Evolutionary conservation across 2,888 invertebrate genomes (phyloP).

Genomic region (Acleris laterana): DNA sequence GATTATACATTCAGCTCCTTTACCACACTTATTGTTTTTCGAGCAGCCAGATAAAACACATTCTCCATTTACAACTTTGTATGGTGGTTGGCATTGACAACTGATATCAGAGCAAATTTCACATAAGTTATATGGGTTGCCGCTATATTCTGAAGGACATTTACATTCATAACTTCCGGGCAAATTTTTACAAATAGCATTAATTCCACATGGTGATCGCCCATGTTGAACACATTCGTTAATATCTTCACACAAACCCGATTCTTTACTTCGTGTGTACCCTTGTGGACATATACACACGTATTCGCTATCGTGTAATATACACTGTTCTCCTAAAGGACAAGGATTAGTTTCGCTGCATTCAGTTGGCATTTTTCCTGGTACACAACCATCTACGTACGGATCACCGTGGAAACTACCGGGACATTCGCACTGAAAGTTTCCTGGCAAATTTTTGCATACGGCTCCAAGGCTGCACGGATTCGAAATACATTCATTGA

Average conservation of each 20-base stretch:
- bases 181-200: constrained; percentile 95
- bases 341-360: constrained; percentile 92
- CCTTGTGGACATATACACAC: constrained; percentile 96
- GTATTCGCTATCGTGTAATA: constrained; percentile 90
- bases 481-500: constrained; percentile 92
- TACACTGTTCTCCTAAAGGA: constrained; percentile 93
- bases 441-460: constrained; percentile 94
- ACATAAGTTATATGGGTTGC: constrained; percentile 94
- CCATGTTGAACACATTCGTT: constrained; percentile 93
- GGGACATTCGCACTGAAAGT: constrained; percentile 94
- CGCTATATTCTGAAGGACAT: constrained; percentile 94
- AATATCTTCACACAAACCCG: constrained; percentile 91
- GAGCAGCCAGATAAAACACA: constrained; percentile 94
- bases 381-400: constrained; percentile 90
- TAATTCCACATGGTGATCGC: constrained; percentile 93
- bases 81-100: constrained; percentile 94
- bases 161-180: constrained; percentile 97
- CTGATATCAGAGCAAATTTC: constrained; percentile 92
- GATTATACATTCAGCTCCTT: constrained; percentile 94
- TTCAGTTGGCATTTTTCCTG: constrained; percentile 86
- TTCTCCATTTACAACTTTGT: constrained; percentile 92
- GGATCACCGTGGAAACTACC: constrained; percentile 92
- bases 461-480: constrained; percentile 94
- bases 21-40: constrained; percentile 91
- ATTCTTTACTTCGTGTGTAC: constrained; percentile 89